phyloP scores from a whole-genome alignment of 2,888 invertebrate genomes.

The Limnephilus auricula region DNA sequence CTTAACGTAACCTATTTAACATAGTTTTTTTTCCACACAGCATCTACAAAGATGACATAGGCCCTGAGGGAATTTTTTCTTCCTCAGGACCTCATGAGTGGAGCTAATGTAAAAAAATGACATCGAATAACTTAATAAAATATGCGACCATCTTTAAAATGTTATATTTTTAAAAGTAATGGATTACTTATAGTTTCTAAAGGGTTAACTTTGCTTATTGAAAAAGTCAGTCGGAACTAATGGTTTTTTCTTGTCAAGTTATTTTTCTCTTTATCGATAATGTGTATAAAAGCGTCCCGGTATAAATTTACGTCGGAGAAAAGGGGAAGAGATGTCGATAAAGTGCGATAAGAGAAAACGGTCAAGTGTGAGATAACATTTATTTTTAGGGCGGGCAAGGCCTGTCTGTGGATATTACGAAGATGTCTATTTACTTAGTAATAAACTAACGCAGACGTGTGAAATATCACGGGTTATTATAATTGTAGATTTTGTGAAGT shows the following conservation, averaged over 20 bases:
- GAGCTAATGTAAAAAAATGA: too few relatives aligned
- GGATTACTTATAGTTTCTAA: neutral
- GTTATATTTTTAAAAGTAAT: neutral
- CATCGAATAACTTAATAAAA: too few relatives aligned
- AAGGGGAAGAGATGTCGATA: neutral
- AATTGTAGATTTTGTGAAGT: too few relatives aligned
- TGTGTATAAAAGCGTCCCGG: neutral
- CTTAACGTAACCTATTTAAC: too few relatives aligned
- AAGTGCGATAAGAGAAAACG: neutral
- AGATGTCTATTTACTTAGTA: neutral
- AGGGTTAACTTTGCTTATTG: neutral
- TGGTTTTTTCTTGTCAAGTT: conserved; percentile 36
- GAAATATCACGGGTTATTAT: too few relatives aligned
- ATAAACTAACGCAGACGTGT: too few relatives aligned
- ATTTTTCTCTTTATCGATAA: conserved; percentile 21
- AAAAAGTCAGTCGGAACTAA: conserved; percentile 27
- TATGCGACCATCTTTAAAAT: neutral
- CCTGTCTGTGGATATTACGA: neutral
- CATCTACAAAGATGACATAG: too few relatives aligned
- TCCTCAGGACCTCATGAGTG: too few relatives aligned
- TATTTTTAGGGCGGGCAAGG: neutral
- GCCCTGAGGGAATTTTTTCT: too few relatives aligned
- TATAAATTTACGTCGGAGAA: neutral
- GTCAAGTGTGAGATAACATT: neutral
- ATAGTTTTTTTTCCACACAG: too few relatives aligned